Evolutionary conservation across 2,113 vertebrate species (phyloP).

Genomic region (Dasyurus viverrinus): DNA sequence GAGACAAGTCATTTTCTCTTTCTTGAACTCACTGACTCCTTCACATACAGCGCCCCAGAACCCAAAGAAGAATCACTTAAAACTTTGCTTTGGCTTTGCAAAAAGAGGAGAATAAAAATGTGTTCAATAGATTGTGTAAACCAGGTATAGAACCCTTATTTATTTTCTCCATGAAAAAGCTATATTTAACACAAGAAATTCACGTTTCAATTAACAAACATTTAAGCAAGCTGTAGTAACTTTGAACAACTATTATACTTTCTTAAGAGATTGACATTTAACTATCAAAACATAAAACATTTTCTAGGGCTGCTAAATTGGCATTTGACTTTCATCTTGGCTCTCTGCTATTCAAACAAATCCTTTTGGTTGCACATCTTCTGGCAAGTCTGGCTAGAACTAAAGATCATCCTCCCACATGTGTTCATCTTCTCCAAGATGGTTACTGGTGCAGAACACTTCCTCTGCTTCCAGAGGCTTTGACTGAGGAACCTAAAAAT

Average conservation of each 20-base stretch:
- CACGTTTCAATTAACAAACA: not conserved
- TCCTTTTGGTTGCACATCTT: not conserved
- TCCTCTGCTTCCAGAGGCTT: not conserved
- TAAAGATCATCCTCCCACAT: not conserved
- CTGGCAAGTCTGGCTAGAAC: not conserved
- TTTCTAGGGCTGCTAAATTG: not conserved
- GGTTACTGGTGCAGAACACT: not conserved
- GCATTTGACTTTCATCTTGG: not conserved
- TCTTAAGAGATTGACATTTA: not conserved
- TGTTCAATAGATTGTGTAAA: not conserved
- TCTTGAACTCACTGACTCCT: not conserved
- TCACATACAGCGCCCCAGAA: not conserved
- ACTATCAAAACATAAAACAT: not conserved
- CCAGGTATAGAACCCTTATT: not conserved
- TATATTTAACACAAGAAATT: not conserved
- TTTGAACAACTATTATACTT: not conserved
- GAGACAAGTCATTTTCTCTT: not conserved
- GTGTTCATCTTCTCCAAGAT: not conserved
- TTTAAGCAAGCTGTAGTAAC: not conserved
- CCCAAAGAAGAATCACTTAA: not conserved
- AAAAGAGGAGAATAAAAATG: not conserved
- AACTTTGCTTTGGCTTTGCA: not conserved
- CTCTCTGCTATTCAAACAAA: not conserved
- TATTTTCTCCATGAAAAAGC: not conserved
- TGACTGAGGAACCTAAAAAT: not conserved